Conservation (phyloP, 2,888 invertebrate species). For the Apoda limacodes region DNA sequence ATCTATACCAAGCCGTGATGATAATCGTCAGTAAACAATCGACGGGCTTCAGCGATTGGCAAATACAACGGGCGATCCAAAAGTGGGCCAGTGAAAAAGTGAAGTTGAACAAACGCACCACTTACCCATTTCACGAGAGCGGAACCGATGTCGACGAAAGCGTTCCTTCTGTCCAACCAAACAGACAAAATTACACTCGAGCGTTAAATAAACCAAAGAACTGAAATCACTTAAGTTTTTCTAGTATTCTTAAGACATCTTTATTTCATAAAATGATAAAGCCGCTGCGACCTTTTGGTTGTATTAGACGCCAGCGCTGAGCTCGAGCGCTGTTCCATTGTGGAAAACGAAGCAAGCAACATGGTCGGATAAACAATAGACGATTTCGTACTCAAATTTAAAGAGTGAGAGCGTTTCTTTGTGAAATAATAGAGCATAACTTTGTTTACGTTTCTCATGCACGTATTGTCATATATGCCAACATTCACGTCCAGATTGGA, state of each 20-base stretch:
- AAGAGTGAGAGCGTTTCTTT: constrained; percentile 45
- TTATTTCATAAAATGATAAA: too few relatives aligned
- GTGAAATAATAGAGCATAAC: constrained; percentile 19
- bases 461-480: neutral
- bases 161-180: constrained; percentile 45
- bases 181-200: too few relatives aligned
- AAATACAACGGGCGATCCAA: constrained; percentile 31
- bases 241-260: too few relatives aligned
- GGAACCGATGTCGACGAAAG: constrained; percentile 58
- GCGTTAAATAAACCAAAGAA: too few relatives aligned
- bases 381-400: constrained; percentile 38
- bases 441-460: neutral
- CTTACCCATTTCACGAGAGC: constrained; percentile 65
- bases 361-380: constrained; percentile 52
- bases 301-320: too few relatives aligned
- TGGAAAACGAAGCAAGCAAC: constrained; percentile 56
- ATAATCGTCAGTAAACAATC: constrained; percentile 51
- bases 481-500: constrained; percentile 31
- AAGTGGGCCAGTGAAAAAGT: constrained; percentile 57
- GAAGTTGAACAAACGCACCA: constrained; percentile 64
- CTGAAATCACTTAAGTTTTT: too few relatives aligned
- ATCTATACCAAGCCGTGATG: constrained; percentile 41
- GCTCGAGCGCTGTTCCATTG: constrained; percentile 45
- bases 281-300: too few relatives aligned
- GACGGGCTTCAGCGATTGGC: constrained; percentile 30